phyloP scores from a whole-genome alignment of 2,797 vertebrate species.

The Margarornis squamiger region DNA sequence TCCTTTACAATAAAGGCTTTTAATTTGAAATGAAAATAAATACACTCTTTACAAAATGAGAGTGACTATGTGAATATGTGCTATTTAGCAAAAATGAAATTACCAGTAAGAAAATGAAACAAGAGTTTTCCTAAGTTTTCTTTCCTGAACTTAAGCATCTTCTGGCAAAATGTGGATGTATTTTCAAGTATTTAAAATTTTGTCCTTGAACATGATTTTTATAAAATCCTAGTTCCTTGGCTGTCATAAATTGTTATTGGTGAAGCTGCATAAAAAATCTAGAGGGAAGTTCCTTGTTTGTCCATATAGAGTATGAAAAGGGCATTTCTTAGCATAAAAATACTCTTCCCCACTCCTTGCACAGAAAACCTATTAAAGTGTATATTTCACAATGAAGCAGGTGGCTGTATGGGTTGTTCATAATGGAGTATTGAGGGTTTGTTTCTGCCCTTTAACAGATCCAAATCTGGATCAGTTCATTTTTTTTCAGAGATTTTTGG shows the following conservation, averaged over 20 bases:
- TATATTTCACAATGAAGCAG: not conserved
- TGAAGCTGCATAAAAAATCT: not conserved
- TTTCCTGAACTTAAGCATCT: not conserved
- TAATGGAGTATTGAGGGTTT: not conserved
- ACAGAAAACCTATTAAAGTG: not conserved
- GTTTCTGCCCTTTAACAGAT: not conserved
- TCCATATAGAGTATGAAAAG: not conserved
- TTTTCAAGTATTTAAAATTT: not conserved
- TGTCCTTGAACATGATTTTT: not conserved
- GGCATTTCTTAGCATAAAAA: not conserved
- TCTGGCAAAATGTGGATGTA: not conserved
- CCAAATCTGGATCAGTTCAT: not conserved
- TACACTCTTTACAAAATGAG: not conserved
- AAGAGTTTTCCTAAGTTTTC: not conserved
- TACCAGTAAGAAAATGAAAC: not conserved
- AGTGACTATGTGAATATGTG: not conserved
- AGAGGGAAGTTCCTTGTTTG: not conserved
- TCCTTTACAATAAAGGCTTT: not conserved
- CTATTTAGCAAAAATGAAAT: not conserved
- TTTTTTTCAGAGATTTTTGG: not conserved
- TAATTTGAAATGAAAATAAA: not conserved
- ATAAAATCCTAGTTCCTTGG: not conserved
- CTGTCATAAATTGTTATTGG: not conserved
- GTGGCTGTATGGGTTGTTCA: not conserved
- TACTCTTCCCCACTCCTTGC: not conserved